Percentiles rank a stretch among this genome's conserved stretches.
Evolutionary conservation across 2,797 vertebrate genomes (phyloP).

Genomic region (Rhinatrema bivittatum): DNA sequence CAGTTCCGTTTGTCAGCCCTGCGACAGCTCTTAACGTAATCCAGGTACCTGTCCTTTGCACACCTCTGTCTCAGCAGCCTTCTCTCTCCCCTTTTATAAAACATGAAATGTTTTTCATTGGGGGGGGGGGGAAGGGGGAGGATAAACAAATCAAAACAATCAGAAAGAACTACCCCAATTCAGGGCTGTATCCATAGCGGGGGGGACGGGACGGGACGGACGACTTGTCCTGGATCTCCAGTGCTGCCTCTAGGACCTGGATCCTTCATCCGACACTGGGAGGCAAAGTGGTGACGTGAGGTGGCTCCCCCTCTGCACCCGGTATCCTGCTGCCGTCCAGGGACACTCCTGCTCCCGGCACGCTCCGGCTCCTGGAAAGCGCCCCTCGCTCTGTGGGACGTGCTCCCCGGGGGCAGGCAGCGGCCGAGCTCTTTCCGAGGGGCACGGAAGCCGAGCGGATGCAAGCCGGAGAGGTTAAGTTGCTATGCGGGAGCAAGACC

Average conservation of each 20-base stretch:
- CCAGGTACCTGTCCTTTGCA: no score
- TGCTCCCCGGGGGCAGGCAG: not conserved
- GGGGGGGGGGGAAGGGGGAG: no score
- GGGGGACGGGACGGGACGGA: no score
- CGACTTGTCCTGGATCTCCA: not conserved
- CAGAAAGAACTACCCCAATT: not conserved
- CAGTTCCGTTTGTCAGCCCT: no score
- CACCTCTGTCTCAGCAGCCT: no score
- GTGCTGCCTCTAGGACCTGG: not conserved
- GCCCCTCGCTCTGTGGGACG: slow-evolving; percentile 5
- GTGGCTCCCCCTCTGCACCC: not conserved
- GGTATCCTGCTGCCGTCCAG: slow-evolving; percentile 1
- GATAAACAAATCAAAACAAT: not conserved
- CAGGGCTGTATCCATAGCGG: accelerated
- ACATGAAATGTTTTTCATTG: no score
- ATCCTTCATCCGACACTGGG: slow-evolving; percentile 1
- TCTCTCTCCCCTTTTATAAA: no score
- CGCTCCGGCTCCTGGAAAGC: slow-evolving; percentile 47
- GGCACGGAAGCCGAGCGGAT: not conserved
- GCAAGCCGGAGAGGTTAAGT: slow-evolving; percentile 41
- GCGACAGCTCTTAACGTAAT: no score
- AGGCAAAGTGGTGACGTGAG: slow-evolving; percentile 1
- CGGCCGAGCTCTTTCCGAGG: not conserved
- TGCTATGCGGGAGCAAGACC: slow-evolving; percentile 64
- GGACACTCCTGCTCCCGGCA: slow-evolving; percentile 29